Conservation (phyloP, 2,797 vertebrate genomes). For the Sebastes matsubarae region DNA sequence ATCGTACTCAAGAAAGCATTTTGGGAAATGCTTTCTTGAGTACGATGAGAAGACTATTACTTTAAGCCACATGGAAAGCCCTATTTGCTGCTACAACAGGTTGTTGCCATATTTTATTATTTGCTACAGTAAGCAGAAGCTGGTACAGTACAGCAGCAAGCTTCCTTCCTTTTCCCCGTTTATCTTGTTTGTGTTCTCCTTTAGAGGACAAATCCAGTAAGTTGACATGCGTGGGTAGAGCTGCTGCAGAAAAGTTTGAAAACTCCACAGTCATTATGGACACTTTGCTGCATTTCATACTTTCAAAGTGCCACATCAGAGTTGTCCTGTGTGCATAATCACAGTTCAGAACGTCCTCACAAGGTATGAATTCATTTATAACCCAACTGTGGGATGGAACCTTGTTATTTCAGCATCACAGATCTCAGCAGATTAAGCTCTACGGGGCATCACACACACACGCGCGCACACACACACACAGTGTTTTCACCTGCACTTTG, state of each 20-base stretch:
- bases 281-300: neutral
- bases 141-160: neutral
- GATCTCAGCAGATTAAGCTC: slow-evolving; percentile 8
- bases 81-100: neutral
- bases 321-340: slow-evolving; percentile 20
- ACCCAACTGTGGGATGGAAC: slow-evolving; percentile 19
- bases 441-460: neutral
- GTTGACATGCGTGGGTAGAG: neutral
- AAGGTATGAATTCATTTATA: neutral
- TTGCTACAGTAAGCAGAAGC: neutral
- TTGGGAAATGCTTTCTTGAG: no score
- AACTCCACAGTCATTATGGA: slow-evolving; percentile 10
- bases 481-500: slow-evolving; percentile 91
- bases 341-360: neutral
- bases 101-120: neutral
- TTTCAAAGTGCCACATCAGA: neutral
- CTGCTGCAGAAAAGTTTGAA: neutral
- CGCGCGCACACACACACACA: neutral
- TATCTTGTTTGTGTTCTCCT: neutral
- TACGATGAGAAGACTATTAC: no score
- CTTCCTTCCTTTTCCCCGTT: neutral
- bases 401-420: slow-evolving; percentile 35
- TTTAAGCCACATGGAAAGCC: neutral
- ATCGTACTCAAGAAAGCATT: neutral
- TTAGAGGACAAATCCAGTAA: neutral